Base-by-base conservation (phyloP, 1,140 invertebrate species). In the Lutraria rhynchaena region DNA sequence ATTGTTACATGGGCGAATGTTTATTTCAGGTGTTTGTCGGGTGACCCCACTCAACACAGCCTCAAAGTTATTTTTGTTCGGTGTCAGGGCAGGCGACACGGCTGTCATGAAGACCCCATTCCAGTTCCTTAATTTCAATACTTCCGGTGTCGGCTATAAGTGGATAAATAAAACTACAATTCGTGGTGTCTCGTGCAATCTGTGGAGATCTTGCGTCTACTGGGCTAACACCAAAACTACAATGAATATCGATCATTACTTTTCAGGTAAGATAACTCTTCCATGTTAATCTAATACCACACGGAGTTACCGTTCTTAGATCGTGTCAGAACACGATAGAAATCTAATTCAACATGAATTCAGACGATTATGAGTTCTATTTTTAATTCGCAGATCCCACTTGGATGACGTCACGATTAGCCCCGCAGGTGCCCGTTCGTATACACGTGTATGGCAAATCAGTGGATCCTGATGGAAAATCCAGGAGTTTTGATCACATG, bases 231-330 rank as follows among this genome's bases (percentile, higher is more conserved):
- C 15, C 0, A 63, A 78, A 0, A 24, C 61, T 27, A 78, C 75
- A 2, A 57, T 57, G 61, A 33, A 19, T 5, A 51, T 67, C 3
- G 75, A 78, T 17, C 65, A 60, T 60, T 78, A 67, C 29, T 78
- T 67, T 37, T 41, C 35, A 15, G 75, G 75, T 78, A 69, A 51
- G n/a, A n/a, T n/a, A n/a, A n/a, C n/a, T n/a, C n/a, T n/a, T n/a
- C n/a, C n/a, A n/a, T n/a, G n/a, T n/a, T n/a, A n/a, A n/a, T n/a
- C n/a, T n/a, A n/a, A n/a, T n/a, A n/a, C n/a, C n/a, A n/a, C n/a
- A n/a, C 24, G 51, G 3, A 53, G 1, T n/a, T 24, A 3, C 24
- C 24, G 1, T 53, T 53, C 51, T 53, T 9, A 53, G 19, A n/a
- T 3, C 1, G 1, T 24, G 19, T 53, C 19, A 53, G 24, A n/a